These are phyloP conservation scores for Fistularia tabacaria DNA, from an alignment of 2,797 vertebrate species.

Conservation along the genomic window DNA sequence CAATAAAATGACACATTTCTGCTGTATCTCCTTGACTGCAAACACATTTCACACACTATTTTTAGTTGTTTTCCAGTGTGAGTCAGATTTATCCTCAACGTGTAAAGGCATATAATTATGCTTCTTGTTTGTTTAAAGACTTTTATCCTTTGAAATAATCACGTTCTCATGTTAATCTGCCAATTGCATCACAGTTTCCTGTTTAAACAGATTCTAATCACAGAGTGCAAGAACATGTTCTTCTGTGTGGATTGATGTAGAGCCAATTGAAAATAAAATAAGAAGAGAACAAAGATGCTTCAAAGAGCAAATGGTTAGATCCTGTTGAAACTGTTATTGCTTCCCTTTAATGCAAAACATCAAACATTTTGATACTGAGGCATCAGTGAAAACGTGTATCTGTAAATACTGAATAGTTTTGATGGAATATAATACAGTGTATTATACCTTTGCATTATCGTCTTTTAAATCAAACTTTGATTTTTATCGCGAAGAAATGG, in stretches of 20 bases:
- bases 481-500: no score
- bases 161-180: slow-evolving; percentile 54
- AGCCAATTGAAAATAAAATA: slow-evolving; percentile 49
- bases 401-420: no score
- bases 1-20: no score
- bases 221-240: no score
- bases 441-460: no score
- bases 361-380: slow-evolving; percentile 20
- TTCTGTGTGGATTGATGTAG: slow-evolving; percentile 54
- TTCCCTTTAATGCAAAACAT: slow-evolving; percentile 29
- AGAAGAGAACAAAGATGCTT: slow-evolving; percentile 54
- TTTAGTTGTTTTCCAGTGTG: background rate
- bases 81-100: slow-evolving; percentile 9
- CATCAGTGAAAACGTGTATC: slow-evolving; percentile 3
- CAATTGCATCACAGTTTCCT: slow-evolving; percentile 45
- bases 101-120: slow-evolving; percentile 26
- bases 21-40: no score
- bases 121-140: slow-evolving; percentile 32
- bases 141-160: slow-evolving; percentile 39
- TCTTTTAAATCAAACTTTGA: no score
- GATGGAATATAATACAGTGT: no score
- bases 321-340: slow-evolving; percentile 38
- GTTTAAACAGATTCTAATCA: slow-evolving; percentile 52
- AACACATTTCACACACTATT: background rate
- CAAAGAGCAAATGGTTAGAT: slow-evolving; percentile 45